A percentile compares a stretch with the other conserved stretches of the same genome.
phyloP scores from a whole-genome alignment of 1,140 invertebrate genomes.

The Rhyacophila brunnea region DNA sequence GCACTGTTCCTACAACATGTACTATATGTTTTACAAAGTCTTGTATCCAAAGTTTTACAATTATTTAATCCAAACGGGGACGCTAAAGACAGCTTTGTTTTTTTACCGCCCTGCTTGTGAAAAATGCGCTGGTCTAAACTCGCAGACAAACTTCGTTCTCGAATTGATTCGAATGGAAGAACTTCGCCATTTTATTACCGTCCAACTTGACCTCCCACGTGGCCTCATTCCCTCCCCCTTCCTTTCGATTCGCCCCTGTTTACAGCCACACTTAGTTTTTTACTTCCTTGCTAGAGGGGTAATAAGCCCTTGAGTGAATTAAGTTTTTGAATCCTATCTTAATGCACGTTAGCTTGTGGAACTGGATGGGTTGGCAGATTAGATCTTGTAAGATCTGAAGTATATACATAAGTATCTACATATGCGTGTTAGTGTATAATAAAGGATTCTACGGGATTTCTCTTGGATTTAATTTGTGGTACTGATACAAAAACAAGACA shows the following conservation, averaged over 20 bases:
- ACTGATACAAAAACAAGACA: no score
- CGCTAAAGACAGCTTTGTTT: conserved; percentile 10
- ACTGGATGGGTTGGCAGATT: no score
- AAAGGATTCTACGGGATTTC: no score
- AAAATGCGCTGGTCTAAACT: conserved; percentile 18
- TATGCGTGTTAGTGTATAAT: no score
- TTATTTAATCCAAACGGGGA: conserved; percentile 4
- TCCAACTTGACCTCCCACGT: conserved; percentile 14
- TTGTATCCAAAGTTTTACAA: no score
- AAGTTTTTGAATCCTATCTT: neutral
- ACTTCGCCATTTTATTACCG: conserved; percentile 34
- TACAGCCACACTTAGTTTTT: conserved; percentile 22
- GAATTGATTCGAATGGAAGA: conserved; percentile 34
- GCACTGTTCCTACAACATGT: no score
- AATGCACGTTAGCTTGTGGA: no score
- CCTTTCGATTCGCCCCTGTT: conserved; percentile 6
- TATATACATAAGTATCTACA: no score
- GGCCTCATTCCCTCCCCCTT: neutral
- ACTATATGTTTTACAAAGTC: no score
- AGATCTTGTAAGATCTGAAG: no score
- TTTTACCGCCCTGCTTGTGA: conserved; percentile 9
- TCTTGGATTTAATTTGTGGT: no score
- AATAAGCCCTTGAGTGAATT: conserved; percentile 20
- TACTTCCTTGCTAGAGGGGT: conserved; percentile 13
- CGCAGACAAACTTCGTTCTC: conserved; percentile 28